Base-by-base conservation (phyloP, 2,888 invertebrate species). In the Lasioglossum malachurum region DNA sequence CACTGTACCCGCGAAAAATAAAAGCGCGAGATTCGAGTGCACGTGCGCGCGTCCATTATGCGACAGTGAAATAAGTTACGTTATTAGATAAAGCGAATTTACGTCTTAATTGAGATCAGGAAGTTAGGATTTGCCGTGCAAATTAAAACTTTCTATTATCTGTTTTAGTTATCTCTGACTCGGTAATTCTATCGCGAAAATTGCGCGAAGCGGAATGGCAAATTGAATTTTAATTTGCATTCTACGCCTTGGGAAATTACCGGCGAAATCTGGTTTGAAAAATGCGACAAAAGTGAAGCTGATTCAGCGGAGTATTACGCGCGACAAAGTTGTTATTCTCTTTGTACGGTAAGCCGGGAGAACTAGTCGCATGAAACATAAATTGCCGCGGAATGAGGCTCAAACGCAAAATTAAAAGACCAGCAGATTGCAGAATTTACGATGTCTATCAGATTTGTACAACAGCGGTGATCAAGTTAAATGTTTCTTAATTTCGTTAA, bases 161-260 rank as follows among this genome's bases (percentile, higher is more conserved):
- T 23, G 38, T 69, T 69, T 69, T 23, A 38, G 35, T 69, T 75
- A 35, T n/a, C 75, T 78, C 76, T 89, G 88, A 88, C 83, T 89
- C 91, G 92, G 91, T 92, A 92, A 93, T 93, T 93, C 93, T 93
- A 93, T 91, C 89, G 90, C 92, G 92, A 92, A 92, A 91, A 92
- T 92, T 92, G 90, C 92, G 91, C 93, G 92, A 87, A 91, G 87
- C 89, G 92, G 92, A 69, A 69, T 38, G 69, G 38, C 23, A 69
- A 69, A 69, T 69, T 69, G 38, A 69, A 69, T 69, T 69, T 69
- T 69, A 69, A 69, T 69, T 69, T 69, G 38, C 69, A 69, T 69
- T 69, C 38, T 69, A 38, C 69, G 69, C 38, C 38, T 38, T 23
- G 69, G 69, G 69, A 38, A 38, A 69, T 38, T 69, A 69, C 69